These are phyloP conservation scores for Pachyseris speciosa DNA, from an alignment of 64 coral and sea anemone genomes.

Conservation along the genomic window DNA sequence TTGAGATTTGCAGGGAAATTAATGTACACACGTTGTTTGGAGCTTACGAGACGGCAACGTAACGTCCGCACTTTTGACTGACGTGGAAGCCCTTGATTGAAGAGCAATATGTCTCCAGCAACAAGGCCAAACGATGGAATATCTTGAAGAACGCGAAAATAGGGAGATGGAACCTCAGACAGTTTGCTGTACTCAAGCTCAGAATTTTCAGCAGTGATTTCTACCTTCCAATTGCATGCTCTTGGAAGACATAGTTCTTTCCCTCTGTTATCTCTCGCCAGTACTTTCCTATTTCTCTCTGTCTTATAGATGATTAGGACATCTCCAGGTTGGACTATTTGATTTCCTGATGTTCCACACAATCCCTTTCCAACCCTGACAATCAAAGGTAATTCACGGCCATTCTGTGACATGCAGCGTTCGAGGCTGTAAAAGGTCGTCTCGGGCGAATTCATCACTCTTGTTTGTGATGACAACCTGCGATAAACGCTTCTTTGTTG, in stretches of 20 bases:
- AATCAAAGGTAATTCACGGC: conserved; percentile 18
- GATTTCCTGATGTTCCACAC: conserved; percentile 3
- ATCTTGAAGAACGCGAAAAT: conserved; percentile 29
- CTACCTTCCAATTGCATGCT: conserved; percentile 32
- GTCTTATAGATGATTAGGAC: conserved; percentile 41
- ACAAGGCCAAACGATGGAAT: conserved; percentile 14
- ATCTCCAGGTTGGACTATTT: conserved; percentile 39
- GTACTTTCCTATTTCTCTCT: conserved; percentile 39
- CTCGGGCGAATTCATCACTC: background rate
- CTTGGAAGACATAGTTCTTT: conserved; percentile 46
- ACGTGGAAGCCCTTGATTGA: conserved; percentile 1
- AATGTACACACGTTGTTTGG: background rate
- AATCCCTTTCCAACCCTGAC: conserved; percentile 58
- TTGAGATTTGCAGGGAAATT: conserved; percentile 15
- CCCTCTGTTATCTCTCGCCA: background rate
- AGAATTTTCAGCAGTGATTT: conserved; percentile 12
- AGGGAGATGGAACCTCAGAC: conserved; percentile 5
- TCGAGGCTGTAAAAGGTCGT: background rate
- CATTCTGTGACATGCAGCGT: background rate
- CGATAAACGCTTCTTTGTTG: background rate
- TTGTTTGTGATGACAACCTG: background rate
- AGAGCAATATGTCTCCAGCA: conserved; percentile 32
- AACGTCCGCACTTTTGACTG: background rate
- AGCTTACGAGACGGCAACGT: conserved; percentile 6
- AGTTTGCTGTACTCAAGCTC: conserved; percentile 4